A percentile compares a stretch with the other conserved stretches of the same genome.
Evolutionary conservation across 2,113 vertebrate genomes (phyloP).

Genomic region (Macrotus californicus): DNA sequence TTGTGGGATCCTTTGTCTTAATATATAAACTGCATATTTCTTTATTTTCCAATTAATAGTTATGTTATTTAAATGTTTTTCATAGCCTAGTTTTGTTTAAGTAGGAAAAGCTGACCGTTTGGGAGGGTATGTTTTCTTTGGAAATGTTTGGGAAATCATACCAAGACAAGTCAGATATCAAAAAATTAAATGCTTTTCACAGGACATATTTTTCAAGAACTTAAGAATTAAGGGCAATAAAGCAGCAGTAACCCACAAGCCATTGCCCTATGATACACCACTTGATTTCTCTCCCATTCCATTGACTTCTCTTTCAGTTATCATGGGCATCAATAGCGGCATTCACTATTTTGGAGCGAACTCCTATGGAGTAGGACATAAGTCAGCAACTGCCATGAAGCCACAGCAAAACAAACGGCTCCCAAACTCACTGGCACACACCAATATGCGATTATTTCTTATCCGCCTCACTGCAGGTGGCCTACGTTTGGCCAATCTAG

Average conservation of each 20-base stretch:
- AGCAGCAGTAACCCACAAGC: background rate
- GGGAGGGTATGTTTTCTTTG: background rate
- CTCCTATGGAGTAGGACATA: background rate
- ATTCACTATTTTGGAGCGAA: conserved; percentile 13
- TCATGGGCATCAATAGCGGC: background rate
- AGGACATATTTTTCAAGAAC: background rate
- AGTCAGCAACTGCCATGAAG: background rate
- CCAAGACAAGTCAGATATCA: background rate
- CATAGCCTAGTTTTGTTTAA: background rate
- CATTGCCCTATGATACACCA: background rate
- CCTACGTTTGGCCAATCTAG: background rate
- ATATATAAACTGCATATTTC: background rate
- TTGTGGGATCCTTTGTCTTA: background rate
- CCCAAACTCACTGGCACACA: background rate
- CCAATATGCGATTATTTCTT: background rate
- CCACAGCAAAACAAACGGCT: background rate
- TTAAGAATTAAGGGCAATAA: background rate
- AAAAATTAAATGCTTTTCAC: background rate
- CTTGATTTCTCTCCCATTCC: background rate
- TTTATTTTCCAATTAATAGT: background rate
- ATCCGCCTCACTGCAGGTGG: background rate
- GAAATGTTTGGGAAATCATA: background rate
- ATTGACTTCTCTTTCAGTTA: background rate
- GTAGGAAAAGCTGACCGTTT: background rate
- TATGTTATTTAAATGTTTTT: background rate